Evolutionary conservation across 2,888 invertebrate species (phyloP).

Genomic region (Dicranocentrus wangi): DNA sequence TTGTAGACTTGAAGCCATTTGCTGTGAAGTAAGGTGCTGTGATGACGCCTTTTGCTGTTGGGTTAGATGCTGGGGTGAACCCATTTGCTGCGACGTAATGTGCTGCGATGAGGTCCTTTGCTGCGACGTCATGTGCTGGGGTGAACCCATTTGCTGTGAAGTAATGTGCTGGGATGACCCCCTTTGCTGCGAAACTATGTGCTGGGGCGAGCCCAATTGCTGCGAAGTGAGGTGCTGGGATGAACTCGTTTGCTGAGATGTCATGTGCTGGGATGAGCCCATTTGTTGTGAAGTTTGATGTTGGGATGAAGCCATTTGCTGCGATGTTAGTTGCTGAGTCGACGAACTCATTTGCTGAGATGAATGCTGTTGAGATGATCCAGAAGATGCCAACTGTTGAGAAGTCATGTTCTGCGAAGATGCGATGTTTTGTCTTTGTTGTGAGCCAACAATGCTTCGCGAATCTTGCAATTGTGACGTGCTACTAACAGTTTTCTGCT

Average conservation of each 20-base stretch:
- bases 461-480: slow-evolving; percentile 18
- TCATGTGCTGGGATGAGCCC: not conserved
- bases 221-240: not conserved
- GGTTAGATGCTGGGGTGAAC: not conserved
- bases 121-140: slow-evolving; percentile 17
- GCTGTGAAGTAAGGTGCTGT: slow-evolving; percentile 11
- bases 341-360: slow-evolving; percentile 22
- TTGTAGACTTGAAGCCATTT: not conserved
- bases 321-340: not conserved
- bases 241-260: slow-evolving; percentile 8
- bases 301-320: slow-evolving; percentile 6
- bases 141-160: slow-evolving; percentile 22
- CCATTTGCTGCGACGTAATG: not conserved
- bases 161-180: slow-evolving; percentile 7
- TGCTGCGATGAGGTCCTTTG: slow-evolving; percentile 35
- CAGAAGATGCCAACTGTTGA: not conserved
- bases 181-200: not conserved
- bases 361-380: not conserved
- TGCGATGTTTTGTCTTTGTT: too few relatives aligned
- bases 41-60: slow-evolving; percentile 25
- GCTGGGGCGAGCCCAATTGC: slow-evolving; percentile 27
- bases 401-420: slow-evolving; percentile 4
- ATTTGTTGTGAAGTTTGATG: slow-evolving; percentile 12
- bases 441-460: slow-evolving; percentile 8
- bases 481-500: slow-evolving; percentile 7